Evolutionary conservation across 2,888 invertebrate genomes (phyloP), one percentile per base, ranked within the genome.

Genomic region (Coremacera marginata): DNA sequence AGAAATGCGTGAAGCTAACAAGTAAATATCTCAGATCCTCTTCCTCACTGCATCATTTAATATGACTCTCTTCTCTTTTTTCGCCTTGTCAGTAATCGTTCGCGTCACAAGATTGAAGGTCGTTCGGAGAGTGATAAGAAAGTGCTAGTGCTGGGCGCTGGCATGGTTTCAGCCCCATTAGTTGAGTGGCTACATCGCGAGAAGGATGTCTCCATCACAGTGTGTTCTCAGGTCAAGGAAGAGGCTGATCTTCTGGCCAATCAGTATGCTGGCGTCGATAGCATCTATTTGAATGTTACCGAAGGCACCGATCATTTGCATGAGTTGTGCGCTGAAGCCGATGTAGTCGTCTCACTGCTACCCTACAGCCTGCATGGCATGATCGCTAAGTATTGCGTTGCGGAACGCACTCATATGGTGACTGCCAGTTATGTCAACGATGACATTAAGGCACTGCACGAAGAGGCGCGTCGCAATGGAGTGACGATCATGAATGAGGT

Each of bases 401-500:
- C 92, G n/a, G 92, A 94, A 79, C 93, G 93, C 79, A 95, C 94
- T 0, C 96, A 99, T 88, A 93, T 99, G 93, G 98, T 99, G 22
- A 99, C 99, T 0, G 98, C 98, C 0, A 98, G 98, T 79, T 99
- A 99, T 85, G 93, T 96, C 76, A 94, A 95, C 14, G 94, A 96
- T 1, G 94, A 95, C 84, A 95, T 99, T 83, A 93, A 92, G 84
- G 92, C 92, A 0, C 89, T 98, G 11, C 94, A 98, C 84, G 91
- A 95, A 57, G 96, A 96, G 75, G 99, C 99, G 0, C 92, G 93
- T 70, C 93, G 95, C 49, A 96, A 97, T 0, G 98, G 96, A 0
- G 92, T 99, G 0, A 98, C 98, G 0, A 92, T 99, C 60, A 91
- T 99, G 80, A 99, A 99, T 87, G 99, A 99, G 90, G 95, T 98